Evolutionary conservation across 2,113 vertebrate genomes (phyloP).

Genomic region (Ophiodon elongatus): DNA sequence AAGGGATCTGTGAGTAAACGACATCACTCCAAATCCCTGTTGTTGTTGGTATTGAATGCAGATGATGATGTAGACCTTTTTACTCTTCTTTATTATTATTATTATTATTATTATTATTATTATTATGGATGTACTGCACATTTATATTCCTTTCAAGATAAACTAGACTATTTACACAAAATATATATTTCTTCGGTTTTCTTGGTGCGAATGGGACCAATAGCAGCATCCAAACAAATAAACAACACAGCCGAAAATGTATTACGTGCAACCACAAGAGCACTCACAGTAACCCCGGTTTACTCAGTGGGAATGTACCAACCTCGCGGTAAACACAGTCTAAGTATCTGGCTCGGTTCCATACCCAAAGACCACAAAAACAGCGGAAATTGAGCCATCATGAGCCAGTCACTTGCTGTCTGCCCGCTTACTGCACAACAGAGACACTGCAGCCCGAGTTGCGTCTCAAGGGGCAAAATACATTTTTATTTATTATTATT

Average conservation of each 20-base stretch:
- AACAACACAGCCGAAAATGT: too few relatives aligned
- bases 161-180: too few relatives aligned
- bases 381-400: conserved; percentile 64
- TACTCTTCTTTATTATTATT: too few relatives aligned
- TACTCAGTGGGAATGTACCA: too few relatives aligned
- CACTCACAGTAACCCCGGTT: too few relatives aligned
- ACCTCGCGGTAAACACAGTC: neutral
- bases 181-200: too few relatives aligned
- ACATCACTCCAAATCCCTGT: neutral
- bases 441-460: conserved; percentile 67
- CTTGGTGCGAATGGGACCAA: too few relatives aligned
- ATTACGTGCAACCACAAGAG: too few relatives aligned
- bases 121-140: neutral
- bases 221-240: too few relatives aligned
- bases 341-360: conserved; percentile 76
- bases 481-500: too few relatives aligned
- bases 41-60: neutral
- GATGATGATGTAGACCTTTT: neutral
- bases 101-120: too few relatives aligned
- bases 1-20: neutral
- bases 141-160: too few relatives aligned
- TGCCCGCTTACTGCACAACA: conserved; percentile 74
- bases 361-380: conserved; percentile 70
- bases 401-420: conserved; percentile 71
- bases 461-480: conserved; percentile 77